A percentile compares a stretch with the other conserved stretches of the same genome.
These are phyloP conservation scores for Plemyria rubiginata DNA, from an alignment of 2,888 invertebrate species.

Conservation along the genomic window DNA sequence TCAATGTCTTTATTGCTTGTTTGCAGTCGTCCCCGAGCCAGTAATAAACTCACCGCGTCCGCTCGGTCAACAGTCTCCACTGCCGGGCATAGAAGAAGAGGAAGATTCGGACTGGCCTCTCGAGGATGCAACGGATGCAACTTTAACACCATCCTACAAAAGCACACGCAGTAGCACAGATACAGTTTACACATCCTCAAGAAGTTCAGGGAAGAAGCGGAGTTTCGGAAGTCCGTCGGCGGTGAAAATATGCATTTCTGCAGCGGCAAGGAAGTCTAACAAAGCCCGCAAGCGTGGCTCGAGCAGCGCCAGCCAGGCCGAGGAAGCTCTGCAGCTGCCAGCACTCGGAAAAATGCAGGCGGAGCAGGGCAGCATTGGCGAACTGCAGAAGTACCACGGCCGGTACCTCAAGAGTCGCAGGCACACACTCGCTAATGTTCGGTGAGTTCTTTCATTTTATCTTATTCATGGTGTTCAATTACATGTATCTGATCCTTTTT, in stretches of 20 bases:
- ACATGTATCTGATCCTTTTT: no score
- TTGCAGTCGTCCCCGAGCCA: constrained; percentile 83
- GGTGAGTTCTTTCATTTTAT: constrained; percentile 87
- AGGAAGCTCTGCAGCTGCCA: constrained; percentile 65
- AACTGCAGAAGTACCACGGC: constrained; percentile 94
- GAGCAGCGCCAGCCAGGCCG: constrained; percentile 65
- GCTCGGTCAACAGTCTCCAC: constrained; percentile 88
- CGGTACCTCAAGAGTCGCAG: constrained; percentile 93
- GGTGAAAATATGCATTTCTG: constrained; percentile 84
- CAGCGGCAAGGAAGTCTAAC: constrained; percentile 80
- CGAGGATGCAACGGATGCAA: constrained; percentile 80
- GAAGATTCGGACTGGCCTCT: constrained; percentile 88
- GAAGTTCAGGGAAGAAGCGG: constrained; percentile 81
- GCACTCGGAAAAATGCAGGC: constrained; percentile 92
- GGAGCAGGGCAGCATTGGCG: constrained; percentile 95
- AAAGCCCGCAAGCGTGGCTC: constrained; percentile 83
- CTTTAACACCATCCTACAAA: constrained; percentile 80
- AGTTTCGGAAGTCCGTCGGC: constrained; percentile 84
- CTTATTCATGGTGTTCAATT: background rate
- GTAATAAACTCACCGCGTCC: constrained; percentile 84
- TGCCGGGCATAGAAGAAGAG: constrained; percentile 93
- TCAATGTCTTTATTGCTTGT: constrained; percentile 63
- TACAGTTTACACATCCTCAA: constrained; percentile 78
- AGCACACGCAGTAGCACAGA: constrained; percentile 81
- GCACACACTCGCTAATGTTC: constrained; percentile 96